Evolutionary conservation across 2,797 vertebrate genomes (phyloP).

Genomic region (Emydoidea blandingii): DNA sequence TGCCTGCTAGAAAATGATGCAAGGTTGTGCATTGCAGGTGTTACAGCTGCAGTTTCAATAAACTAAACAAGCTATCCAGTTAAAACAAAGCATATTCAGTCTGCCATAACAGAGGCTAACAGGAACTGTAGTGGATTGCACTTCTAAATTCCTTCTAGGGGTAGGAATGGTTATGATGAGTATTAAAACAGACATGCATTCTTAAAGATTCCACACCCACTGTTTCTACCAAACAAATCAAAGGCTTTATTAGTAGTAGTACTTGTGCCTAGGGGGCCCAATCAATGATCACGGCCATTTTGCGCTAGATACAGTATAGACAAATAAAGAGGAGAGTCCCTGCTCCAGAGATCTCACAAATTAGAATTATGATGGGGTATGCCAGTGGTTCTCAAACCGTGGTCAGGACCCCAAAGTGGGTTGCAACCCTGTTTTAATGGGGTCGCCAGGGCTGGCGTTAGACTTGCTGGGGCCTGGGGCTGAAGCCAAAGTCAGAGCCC

Average conservation of each 20-base stretch:
- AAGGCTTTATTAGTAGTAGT: slow-evolving; percentile 44
- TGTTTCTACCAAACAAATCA: slow-evolving; percentile 69
- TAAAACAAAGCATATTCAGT: slow-evolving; percentile 50
- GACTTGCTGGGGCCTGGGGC: no score
- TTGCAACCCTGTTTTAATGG: no score
- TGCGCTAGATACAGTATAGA: background rate
- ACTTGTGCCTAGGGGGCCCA: slow-evolving; percentile 13
- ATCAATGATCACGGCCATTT: slow-evolving; percentile 27
- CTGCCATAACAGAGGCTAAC: slow-evolving; percentile 11
- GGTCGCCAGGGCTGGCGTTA: no score
- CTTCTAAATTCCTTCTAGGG: slow-evolving; percentile 6
- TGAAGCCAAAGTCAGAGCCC: no score
- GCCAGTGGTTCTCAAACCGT: background rate
- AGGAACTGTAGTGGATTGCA: slow-evolving; percentile 51
- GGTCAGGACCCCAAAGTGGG: no score
- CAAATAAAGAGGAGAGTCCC: background rate
- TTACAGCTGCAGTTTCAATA: slow-evolving; percentile 47
- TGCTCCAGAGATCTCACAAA: background rate
- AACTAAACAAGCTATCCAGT: slow-evolving; percentile 56
- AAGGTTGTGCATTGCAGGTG: slow-evolving; percentile 68
- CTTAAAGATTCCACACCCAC: slow-evolving; percentile 62
- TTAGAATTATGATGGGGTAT: background rate
- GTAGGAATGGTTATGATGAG: background rate
- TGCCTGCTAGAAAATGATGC: slow-evolving; percentile 35
- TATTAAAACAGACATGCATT: slow-evolving; percentile 63